A percentile compares a stretch with the other conserved stretches of the same genome.
phyloP scores from a whole-genome alignment of 2,888 invertebrate genomes.

The Drosophila silvestris region DNA sequence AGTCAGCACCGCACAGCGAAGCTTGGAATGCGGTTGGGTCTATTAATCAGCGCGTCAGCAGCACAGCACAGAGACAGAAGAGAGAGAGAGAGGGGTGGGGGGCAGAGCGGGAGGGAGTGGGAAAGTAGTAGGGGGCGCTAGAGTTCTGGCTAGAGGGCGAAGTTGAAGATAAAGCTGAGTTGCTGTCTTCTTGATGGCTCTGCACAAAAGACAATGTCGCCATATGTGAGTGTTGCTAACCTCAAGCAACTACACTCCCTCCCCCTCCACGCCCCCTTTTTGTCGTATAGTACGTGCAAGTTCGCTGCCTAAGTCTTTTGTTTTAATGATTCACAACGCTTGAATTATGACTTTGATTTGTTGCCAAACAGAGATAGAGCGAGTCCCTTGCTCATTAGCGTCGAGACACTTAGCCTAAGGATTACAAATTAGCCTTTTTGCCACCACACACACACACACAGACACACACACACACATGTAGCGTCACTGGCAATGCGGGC shows the following conservation, averaged over 20 bases:
- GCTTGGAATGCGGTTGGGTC: slow-evolving; percentile 80
- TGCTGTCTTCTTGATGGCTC: slow-evolving; percentile 67
- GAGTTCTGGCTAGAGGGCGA: slow-evolving; percentile 47
- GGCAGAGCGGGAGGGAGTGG: not conserved
- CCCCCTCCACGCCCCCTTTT: accelerated
- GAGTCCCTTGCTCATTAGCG: slow-evolving; percentile 69
- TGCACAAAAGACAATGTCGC: slow-evolving; percentile 56
- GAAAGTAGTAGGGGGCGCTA: not conserved
- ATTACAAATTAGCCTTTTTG: slow-evolving; percentile 80
- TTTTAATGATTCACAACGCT: slow-evolving; percentile 76
- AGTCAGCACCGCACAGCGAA: slow-evolving; percentile 63
- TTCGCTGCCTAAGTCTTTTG: slow-evolving; percentile 83
- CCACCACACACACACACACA: slow-evolving; percentile 5
- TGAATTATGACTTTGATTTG: slow-evolving; percentile 81
- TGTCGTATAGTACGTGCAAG: slow-evolving; percentile 34
- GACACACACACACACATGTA: not conserved
- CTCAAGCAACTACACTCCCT: not conserved
- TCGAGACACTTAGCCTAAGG: slow-evolving; percentile 80
- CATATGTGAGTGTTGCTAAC: slow-evolving; percentile 5
- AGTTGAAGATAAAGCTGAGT: slow-evolving; percentile 48
- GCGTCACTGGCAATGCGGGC: slow-evolving; percentile 60
- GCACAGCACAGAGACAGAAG: not conserved
- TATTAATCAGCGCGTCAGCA: slow-evolving; percentile 78
- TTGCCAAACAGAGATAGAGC: slow-evolving; percentile 9
- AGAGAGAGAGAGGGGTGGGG: not conserved